Conservation (phyloP, 1,140 invertebrate genomes). For the Drosophila funebris region DNA sequence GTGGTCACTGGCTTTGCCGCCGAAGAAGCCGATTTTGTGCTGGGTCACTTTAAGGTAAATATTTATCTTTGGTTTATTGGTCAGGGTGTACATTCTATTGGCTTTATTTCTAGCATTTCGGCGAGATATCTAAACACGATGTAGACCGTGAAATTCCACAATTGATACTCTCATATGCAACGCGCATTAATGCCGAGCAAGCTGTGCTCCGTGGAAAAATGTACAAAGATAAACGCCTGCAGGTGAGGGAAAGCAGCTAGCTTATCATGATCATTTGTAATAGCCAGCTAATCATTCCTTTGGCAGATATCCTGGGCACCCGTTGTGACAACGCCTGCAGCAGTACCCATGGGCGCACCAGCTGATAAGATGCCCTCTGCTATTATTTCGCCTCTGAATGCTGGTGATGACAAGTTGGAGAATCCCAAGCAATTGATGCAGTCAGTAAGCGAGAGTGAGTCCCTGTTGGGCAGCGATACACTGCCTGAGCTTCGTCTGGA, state of each 20-base stretch:
- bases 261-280: background rate
- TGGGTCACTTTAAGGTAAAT: slow-evolving; percentile 82
- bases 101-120: slow-evolving; percentile 65
- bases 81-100: no score
- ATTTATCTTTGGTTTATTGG: background rate
- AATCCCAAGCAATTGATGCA: slow-evolving; percentile 64
- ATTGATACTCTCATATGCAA: slow-evolving; percentile 80
- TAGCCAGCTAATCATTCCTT: background rate
- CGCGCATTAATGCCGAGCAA: slow-evolving; percentile 82
- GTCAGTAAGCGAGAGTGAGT: slow-evolving; percentile 71
- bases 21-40: slow-evolving; percentile 79
- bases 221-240: slow-evolving; percentile 82
- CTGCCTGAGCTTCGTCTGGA: slow-evolving; percentile 79
- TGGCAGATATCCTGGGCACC: slow-evolving; percentile 78
- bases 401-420: slow-evolving; percentile 26
- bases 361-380: slow-evolving; percentile 42
- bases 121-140: slow-evolving; percentile 83
- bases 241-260: slow-evolving; percentile 46
- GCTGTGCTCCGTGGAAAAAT: slow-evolving; percentile 81
- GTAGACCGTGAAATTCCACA: slow-evolving; percentile 80
- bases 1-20: slow-evolving; percentile 77
- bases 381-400: slow-evolving; percentile 5
- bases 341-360: slow-evolving; percentile 60
- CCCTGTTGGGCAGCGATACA: slow-evolving; percentile 67
- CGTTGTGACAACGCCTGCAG: slow-evolving; percentile 55